Conservation (phyloP, 2,888 invertebrate genomes). For the Teleogryllus oceanicus region DNA sequence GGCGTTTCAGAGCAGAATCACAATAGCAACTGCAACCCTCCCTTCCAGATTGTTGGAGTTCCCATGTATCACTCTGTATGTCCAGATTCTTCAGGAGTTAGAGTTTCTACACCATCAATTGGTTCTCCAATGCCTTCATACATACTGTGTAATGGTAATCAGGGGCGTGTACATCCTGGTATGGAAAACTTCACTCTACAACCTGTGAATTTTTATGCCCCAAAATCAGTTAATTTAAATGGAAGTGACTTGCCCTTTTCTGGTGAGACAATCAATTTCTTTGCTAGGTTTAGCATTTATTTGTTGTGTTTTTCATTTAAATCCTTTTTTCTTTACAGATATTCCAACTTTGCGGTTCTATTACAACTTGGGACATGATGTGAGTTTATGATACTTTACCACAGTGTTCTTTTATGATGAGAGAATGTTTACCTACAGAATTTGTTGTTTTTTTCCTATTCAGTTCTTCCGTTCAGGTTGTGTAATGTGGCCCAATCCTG, state of each 20-base stretch:
- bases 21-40: background rate
- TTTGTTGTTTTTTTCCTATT: background rate
- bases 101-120: background rate
- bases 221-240: conserved; percentile 51
- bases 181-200: conserved; percentile 35
- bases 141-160: background rate
- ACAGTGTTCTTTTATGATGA: background rate
- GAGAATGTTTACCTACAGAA: background rate
- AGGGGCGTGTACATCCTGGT: background rate
- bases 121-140: background rate
- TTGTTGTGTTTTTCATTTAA: background rate
- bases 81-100: background rate
- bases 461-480: background rate
- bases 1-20: background rate
- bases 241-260: conserved; percentile 58
- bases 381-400: conserved; percentile 28
- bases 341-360: conserved; percentile 61
- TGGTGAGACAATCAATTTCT: conserved; percentile 45
- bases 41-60: background rate
- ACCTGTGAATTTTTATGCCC: conserved; percentile 43
- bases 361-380: conserved; percentile 59
- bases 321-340: conserved; percentile 46
- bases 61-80: background rate
- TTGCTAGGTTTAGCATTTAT: background rate
- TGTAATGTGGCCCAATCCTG: background rate